Evolutionary conservation across 2,113 vertebrate genomes (phyloP).

Genomic region (Falcunculus frontatus): DNA sequence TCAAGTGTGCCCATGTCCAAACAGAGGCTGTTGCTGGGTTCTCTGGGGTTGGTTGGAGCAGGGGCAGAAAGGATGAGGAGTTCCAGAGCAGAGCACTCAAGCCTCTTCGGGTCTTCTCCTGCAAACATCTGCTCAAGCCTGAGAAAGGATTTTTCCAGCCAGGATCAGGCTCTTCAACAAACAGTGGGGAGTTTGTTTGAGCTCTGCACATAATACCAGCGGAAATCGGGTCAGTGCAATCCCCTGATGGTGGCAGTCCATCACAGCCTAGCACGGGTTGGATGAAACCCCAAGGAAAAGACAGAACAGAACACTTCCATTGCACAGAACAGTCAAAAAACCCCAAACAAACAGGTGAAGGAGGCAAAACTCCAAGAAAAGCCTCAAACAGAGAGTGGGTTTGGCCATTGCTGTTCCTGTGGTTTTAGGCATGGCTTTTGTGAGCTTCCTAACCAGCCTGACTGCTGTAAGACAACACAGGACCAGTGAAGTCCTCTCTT

Average conservation of each 20-base stretch:
- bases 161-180: not conserved
- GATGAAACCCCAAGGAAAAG: not conserved
- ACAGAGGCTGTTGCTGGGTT: not conserved
- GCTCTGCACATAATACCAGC: not conserved
- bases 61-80: not conserved
- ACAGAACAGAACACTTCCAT: no score
- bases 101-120: not conserved
- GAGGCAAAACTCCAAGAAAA: not conserved
- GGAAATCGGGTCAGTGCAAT: not conserved
- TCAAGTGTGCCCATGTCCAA: not conserved
- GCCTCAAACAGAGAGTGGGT: not conserved
- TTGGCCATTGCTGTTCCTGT: not conserved
- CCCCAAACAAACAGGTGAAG: not conserved
- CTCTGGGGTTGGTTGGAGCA: not conserved
- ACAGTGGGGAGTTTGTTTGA: not conserved
- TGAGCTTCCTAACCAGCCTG: not conserved
- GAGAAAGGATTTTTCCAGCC: not conserved
- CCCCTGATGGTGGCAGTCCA: not conserved
- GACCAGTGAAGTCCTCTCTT: not conserved
- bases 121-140: not conserved
- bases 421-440: not conserved
- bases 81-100: not conserved
- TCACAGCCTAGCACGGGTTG: not conserved
- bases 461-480: no score
- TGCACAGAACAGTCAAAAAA: not conserved